These are phyloP conservation scores for Coremacera marginata DNA, from an alignment of 2,888 invertebrate genomes.

Conservation along the genomic window DNA sequence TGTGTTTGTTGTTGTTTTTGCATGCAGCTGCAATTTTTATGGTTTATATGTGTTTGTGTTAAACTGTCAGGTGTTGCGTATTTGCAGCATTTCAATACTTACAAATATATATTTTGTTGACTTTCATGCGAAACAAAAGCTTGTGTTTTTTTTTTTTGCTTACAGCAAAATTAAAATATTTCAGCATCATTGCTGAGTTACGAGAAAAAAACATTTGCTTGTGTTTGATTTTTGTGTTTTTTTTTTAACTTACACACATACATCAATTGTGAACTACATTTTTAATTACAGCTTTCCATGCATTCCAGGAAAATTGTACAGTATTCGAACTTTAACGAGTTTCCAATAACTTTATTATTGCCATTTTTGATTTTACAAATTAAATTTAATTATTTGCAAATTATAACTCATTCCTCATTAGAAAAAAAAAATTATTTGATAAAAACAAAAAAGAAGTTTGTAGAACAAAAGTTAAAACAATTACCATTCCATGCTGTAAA, in stretches of 20 bases:
- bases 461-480: too few species aligned
- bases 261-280: not conserved
- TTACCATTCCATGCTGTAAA: too few species aligned
- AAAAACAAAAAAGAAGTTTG: too few species aligned
- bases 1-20: slow-evolving; percentile 13
- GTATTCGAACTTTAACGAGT: not conserved
- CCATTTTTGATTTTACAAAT: too few species aligned
- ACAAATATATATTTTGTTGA: not conserved
- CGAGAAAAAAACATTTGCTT: not conserved
- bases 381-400: too few species aligned
- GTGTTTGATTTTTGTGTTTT: not conserved
- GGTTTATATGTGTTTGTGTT: not conserved
- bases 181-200: not conserved
- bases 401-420: too few species aligned
- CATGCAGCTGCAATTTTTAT: not conserved
- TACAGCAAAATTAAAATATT: slow-evolving; percentile 23
- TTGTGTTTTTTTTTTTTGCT: slow-evolving; percentile 1
- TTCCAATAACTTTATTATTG: not conserved
- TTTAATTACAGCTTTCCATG: not conserved
- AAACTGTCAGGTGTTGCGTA: slow-evolving; percentile 31
- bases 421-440: too few species aligned
- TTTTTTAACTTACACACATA: not conserved
- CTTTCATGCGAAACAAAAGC: slow-evolving; percentile 14
- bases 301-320: not conserved
- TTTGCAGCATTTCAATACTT: slow-evolving; percentile 24